A percentile compares a stretch with the other conserved stretches of the same genome.
phyloP scores from a whole-genome alignment of 2,797 vertebrate species.

The Hapalemur alaotrensis region DNA sequence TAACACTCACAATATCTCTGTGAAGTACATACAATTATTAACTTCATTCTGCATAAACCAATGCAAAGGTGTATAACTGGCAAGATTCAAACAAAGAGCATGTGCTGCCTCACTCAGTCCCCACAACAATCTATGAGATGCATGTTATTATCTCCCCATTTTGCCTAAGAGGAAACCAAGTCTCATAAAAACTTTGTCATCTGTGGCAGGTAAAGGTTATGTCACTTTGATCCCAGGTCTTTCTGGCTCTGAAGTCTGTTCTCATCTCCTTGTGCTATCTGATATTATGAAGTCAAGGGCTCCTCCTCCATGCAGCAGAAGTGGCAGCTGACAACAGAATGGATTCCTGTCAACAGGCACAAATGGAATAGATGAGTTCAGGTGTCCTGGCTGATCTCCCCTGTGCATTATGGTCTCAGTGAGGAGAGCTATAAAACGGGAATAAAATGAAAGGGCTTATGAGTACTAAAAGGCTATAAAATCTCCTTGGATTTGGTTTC shows the following conservation, averaged over 20 bases:
- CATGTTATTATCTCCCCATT: neutral
- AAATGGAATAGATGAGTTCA: constrained; percentile 2
- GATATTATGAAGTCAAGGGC: neutral
- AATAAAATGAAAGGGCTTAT: constrained; percentile 61
- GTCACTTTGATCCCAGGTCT: neutral
- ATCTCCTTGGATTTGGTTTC: constrained; percentile 68
- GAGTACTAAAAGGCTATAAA: constrained; percentile 67
- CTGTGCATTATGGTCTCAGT: constrained; percentile 37
- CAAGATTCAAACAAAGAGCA: neutral
- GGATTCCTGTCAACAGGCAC: constrained; percentile 44
- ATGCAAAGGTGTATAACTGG: neutral
- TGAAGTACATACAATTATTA: neutral
- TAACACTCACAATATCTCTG: neutral
- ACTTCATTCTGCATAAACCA: neutral
- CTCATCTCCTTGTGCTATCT: neutral
- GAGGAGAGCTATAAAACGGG: constrained; percentile 54
- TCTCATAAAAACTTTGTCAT: neutral
- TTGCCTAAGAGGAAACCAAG: neutral
- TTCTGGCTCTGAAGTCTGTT: neutral
- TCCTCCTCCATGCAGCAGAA: neutral
- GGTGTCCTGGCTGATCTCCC: constrained; percentile 18
- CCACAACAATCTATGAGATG: neutral
- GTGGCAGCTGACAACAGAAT: constrained; percentile 46
- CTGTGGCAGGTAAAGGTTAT: neutral
- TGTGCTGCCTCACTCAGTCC: neutral